These are phyloP conservation scores for Protobothrops mucrosquamatus DNA, from an alignment of 2,113 vertebrate genomes.

Conservation along the genomic window DNA sequence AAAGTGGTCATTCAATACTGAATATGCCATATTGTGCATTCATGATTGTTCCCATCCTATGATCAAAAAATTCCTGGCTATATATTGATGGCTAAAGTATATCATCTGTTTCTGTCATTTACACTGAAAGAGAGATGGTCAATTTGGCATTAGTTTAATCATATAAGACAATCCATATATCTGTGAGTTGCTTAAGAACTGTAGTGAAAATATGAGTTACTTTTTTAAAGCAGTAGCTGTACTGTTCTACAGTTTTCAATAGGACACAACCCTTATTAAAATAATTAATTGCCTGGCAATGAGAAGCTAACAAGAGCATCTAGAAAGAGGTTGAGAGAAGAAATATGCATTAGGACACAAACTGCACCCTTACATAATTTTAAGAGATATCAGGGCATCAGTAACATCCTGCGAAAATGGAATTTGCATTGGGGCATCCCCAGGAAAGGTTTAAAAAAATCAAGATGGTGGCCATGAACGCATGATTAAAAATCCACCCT, in stretches of 20 bases:
- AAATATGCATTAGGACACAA: not conserved
- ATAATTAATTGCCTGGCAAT: not conserved
- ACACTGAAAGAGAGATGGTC: not conserved
- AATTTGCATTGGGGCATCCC: not conserved
- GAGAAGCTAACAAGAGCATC: not conserved
- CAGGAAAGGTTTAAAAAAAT: not conserved
- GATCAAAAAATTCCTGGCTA: not conserved
- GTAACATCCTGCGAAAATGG: not conserved
- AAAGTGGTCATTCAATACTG: not conserved
- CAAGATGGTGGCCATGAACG: not conserved
- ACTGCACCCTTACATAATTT: not conserved
- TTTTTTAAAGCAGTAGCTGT: not conserved
- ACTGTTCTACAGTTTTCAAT: not conserved
- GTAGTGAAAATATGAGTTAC: not conserved
- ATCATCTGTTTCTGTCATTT: not conserved
- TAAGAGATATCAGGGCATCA: not conserved
- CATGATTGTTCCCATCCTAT: not conserved
- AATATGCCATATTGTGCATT: not conserved
- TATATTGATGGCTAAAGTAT: not conserved
- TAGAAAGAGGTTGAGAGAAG: not conserved
- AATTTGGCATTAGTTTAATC: not conserved
- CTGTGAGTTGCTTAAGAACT: not conserved
- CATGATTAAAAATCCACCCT: not conserved
- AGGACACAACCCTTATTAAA: not conserved
- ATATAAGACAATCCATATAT: not conserved